These are phyloP conservation scores for Drosophila lacteicornis DNA, from an alignment of 1,140 invertebrate species.

Conservation along the genomic window DNA sequence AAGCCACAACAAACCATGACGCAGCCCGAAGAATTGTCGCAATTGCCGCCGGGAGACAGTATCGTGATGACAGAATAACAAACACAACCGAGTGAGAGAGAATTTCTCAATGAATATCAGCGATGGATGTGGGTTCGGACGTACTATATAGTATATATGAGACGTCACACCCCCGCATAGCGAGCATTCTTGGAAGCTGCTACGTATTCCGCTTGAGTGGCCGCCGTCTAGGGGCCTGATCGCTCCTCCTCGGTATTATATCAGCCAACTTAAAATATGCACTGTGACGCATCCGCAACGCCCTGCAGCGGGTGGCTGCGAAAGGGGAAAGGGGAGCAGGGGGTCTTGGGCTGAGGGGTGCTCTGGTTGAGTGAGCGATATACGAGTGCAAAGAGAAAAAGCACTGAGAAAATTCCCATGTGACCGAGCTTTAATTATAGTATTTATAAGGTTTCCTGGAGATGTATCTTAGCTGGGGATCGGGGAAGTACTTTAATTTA, in stretches of 20 bases:
- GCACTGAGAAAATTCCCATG: not conserved
- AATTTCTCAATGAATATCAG: constrained; percentile 73
- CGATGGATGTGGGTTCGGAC: constrained; percentile 33
- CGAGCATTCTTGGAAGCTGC: constrained; percentile 69
- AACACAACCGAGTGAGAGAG: constrained; percentile 19
- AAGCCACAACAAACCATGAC: constrained; percentile 71
- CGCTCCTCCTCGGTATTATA: constrained; percentile 55
- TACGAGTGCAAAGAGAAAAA: constrained; percentile 15
- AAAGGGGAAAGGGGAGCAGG: not conserved
- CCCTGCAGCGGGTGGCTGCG: constrained; percentile 16
- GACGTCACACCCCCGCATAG: constrained; percentile 72
- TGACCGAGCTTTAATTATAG: not conserved
- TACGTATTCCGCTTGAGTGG: constrained; percentile 54
- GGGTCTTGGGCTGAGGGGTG: constrained; percentile 2
- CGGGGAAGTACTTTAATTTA: not conserved
- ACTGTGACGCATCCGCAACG: constrained; percentile 70
- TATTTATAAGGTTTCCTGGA: not conserved
- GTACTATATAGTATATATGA: constrained; percentile 11
- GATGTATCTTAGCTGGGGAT: not conserved
- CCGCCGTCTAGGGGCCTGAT: constrained; percentile 47
- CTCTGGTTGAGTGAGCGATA: constrained; percentile 51
- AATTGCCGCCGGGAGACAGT: constrained; percentile 47
- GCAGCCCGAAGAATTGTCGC: constrained; percentile 73
- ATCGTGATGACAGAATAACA: constrained; percentile 35
- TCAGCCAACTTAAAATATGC: constrained; percentile 76